phyloP scores from a whole-genome alignment of 2,797 vertebrate species.

The Staurois parvus region DNA sequence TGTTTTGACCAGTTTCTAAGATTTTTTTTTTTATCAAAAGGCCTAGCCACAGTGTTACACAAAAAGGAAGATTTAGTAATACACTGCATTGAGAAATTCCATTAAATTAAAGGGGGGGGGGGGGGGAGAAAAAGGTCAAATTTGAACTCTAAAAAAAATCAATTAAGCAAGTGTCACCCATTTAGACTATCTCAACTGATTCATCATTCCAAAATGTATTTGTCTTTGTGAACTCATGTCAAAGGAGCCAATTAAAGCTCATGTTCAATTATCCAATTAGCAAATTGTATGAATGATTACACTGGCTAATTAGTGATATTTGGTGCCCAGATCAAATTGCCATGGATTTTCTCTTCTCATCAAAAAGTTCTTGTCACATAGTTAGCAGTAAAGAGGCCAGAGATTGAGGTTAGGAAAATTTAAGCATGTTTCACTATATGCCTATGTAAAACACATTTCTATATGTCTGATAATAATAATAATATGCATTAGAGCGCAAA shows the following conservation, averaged over 20 bases:
- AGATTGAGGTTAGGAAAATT: background rate
- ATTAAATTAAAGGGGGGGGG: background rate
- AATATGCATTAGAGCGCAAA: too few relatives aligned
- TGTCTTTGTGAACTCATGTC: background rate
- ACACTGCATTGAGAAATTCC: background rate
- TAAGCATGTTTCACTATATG: background rate
- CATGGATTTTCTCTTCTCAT: background rate
- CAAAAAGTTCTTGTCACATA: background rate
- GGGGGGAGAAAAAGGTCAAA: background rate
- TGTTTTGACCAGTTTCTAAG: conserved; percentile 14
- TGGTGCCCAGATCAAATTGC: background rate
- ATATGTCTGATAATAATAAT: too few relatives aligned
- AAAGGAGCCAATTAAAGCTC: background rate
- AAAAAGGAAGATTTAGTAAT: background rate
- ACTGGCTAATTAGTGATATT: conserved; percentile 4
- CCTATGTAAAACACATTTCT: too few relatives aligned
- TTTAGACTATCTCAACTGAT: background rate
- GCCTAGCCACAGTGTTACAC: background rate
- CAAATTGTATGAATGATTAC: conserved; percentile 18
- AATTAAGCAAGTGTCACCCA: background rate
- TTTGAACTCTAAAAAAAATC: background rate
- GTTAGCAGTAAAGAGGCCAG: background rate
- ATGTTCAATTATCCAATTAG: conserved; percentile 25
- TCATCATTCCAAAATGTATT: background rate
- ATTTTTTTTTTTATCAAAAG: background rate